Conservation (phyloP, 2,113 vertebrate genomes). For the Neotragus moschatus region DNA sequence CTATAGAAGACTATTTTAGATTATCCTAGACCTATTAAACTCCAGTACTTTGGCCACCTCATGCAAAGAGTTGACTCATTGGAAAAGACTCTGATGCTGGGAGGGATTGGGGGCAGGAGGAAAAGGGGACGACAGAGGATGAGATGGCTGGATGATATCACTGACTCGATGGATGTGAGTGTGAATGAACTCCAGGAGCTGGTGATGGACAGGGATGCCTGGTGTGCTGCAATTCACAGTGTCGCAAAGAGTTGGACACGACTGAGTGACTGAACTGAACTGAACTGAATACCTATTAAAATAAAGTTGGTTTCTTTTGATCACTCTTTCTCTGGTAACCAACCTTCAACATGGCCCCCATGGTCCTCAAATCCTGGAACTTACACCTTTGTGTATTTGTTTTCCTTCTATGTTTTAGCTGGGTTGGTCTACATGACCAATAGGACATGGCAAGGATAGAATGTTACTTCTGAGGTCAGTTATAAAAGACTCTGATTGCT, state of each 20-base stretch:
- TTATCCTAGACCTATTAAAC: neutral
- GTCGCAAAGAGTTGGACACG: too few relatives aligned
- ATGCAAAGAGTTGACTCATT: too few relatives aligned
- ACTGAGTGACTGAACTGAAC: too few relatives aligned
- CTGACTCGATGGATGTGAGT: rapidly evolving
- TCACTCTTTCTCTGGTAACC: neutral
- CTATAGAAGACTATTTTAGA: neutral
- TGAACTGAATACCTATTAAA: neutral
- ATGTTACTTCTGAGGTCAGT: neutral
- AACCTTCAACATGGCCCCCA: neutral
- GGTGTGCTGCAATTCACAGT: too few relatives aligned
- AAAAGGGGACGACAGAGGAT: too few relatives aligned
- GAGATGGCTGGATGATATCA: too few relatives aligned
- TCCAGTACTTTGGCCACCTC: neutral
- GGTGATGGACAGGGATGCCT: too few relatives aligned
- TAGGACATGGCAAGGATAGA: neutral
- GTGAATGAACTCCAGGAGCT: too few relatives aligned
- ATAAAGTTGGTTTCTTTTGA: neutral
- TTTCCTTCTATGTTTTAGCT: neutral
- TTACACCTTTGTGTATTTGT: neutral
- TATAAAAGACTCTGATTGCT: neutral
- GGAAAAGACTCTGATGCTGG: too few relatives aligned
- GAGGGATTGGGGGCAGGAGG: too few relatives aligned
- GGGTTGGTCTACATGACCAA: neutral
- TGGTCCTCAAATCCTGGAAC: neutral